Percentiles rank a stretch among this genome's conserved stretches.
Evolutionary conservation across 2,888 invertebrate genomes (phyloP).

Genomic region (Petrophora chlorosata): DNA sequence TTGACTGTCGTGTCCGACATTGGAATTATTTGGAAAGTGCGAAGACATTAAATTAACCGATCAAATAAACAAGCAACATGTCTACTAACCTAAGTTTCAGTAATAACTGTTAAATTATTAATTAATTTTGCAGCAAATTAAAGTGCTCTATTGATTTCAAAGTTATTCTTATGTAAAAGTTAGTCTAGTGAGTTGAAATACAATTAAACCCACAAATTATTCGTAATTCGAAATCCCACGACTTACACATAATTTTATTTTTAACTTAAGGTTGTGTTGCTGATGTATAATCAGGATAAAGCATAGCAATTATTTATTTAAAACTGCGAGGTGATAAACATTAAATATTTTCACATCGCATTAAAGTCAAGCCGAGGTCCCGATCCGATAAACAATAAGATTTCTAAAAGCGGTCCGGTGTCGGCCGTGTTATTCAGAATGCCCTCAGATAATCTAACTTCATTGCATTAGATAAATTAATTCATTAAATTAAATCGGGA

Average conservation of each 20-base stretch:
- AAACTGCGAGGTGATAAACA: conserved; percentile 17
- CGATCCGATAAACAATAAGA: conserved; percentile 38
- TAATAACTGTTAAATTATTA: no score
- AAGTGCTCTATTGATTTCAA: no score
- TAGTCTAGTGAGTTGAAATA: no score
- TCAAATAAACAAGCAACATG: no score
- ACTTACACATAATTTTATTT: no score
- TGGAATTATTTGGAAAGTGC: conserved; percentile 4
- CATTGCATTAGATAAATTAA: conserved; percentile 61
- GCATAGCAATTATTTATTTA: conserved; percentile 13
- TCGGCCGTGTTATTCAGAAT: conserved; percentile 43
- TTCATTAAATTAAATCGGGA: conserved; percentile 70
- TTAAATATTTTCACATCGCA: conserved; percentile 33
- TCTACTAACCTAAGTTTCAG: no score
- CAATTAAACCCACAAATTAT: no score
- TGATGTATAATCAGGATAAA: no score
- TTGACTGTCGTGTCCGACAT: conserved; percentile 13
- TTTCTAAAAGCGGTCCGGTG: conserved; percentile 27
- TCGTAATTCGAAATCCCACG: no score
- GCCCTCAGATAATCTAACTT: conserved; percentile 43
- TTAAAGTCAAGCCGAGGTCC: conserved; percentile 30
- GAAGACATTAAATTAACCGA: conserved; percentile 7
- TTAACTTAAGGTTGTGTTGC: no score
- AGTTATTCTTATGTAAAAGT: no score
- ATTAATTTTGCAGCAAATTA: no score